Evolutionary conservation across 1,140 invertebrate genomes (phyloP).

Genomic region (Sitodiplosis mosellana): DNA sequence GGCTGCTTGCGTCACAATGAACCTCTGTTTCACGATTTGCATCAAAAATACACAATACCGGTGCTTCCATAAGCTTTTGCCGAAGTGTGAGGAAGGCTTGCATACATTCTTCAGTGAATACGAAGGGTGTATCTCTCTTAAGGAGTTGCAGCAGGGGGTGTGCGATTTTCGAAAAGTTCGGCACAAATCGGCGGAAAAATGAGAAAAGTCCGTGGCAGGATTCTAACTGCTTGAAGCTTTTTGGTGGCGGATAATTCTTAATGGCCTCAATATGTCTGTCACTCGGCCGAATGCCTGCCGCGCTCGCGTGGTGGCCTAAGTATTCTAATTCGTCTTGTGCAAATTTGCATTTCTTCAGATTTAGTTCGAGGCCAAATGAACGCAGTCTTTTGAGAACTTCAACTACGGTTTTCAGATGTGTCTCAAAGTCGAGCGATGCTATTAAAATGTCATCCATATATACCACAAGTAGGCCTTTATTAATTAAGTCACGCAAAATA

Average conservation of each 20-base stretch:
- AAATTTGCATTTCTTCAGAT: slow-evolving; percentile 6
- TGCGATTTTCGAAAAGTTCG: slow-evolving; percentile 9
- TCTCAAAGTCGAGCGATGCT: slow-evolving; percentile 4
- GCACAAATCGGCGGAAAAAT: slow-evolving; percentile 6
- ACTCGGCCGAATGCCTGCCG: slow-evolving; percentile 1
- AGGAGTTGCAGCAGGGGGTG: slow-evolving; percentile 12
- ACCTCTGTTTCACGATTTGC: slow-evolving; percentile 9
- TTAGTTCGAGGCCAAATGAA: slow-evolving; percentile 5
- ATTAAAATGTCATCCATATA: slow-evolving; percentile 11
- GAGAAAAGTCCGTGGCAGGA: slow-evolving; percentile 6
- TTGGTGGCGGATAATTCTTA: slow-evolving; percentile 3
- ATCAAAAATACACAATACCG: slow-evolving; percentile 12
- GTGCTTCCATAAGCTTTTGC: slow-evolving; percentile 7
- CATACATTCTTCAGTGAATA: slow-evolving; percentile 8
- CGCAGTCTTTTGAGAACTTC: slow-evolving; percentile 4
- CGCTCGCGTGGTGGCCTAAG: slow-evolving; percentile 3
- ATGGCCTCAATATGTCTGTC: slow-evolving; percentile 3
- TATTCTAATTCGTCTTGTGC: slow-evolving; percentile 4
- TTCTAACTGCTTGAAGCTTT: slow-evolving; percentile 2
- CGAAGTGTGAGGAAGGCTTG: slow-evolving; percentile 10
- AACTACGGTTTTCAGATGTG: slow-evolving; percentile 5
- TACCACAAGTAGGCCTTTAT: slow-evolving; percentile 3
- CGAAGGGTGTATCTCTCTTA: slow-evolving; percentile 12
- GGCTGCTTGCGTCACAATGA: slow-evolving; percentile 14
- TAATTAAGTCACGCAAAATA: slow-evolving; percentile 8